These are phyloP conservation scores for Alviniconcha strummeri DNA, from an alignment of 2,888 invertebrate species.

Conservation along the genomic window DNA sequence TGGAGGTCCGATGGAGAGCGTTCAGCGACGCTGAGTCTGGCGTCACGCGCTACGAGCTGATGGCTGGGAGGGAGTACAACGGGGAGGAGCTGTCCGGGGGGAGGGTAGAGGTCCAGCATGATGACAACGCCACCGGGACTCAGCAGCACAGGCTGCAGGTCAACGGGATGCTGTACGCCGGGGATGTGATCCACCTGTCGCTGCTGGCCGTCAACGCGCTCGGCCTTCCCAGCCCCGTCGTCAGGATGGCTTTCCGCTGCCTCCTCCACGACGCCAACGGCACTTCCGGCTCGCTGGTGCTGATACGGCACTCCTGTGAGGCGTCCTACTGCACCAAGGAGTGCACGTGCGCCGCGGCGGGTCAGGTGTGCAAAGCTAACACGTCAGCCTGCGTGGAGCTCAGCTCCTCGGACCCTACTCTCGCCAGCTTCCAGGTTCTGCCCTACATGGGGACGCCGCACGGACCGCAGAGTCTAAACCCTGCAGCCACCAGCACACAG, in stretches of 20 bases:
- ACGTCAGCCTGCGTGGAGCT: background rate
- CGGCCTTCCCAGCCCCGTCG: slow-evolving; percentile 26
- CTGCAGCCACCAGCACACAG: too few relatives aligned
- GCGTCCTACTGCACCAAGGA: slow-evolving; percentile 42
- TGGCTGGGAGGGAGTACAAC: slow-evolving; percentile 11
- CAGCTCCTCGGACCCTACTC: background rate
- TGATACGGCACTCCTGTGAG: slow-evolving; percentile 44
- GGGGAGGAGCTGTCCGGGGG: slow-evolving; percentile 26
- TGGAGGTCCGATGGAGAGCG: slow-evolving; percentile 36
- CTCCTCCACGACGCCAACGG: background rate
- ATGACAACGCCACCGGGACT: background rate
- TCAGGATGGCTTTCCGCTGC: slow-evolving; percentile 16
- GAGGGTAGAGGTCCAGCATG: background rate
- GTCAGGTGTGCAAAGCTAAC: slow-evolving; percentile 38
- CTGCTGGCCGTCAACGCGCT: slow-evolving; percentile 48
- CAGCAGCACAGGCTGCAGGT: background rate
- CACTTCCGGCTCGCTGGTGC: slow-evolving; percentile 29
- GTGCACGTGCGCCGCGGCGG: slow-evolving; percentile 45
- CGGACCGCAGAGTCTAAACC: too few relatives aligned
- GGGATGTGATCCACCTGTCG: slow-evolving; percentile 33
- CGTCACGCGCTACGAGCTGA: slow-evolving; percentile 35
- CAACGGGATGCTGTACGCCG: background rate
- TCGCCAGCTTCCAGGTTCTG: background rate
- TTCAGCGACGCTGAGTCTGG: slow-evolving; percentile 46
- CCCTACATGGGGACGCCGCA: background rate